Conservation (phyloP, 2,888 invertebrate species). For the Dasypolia templi region DNA sequence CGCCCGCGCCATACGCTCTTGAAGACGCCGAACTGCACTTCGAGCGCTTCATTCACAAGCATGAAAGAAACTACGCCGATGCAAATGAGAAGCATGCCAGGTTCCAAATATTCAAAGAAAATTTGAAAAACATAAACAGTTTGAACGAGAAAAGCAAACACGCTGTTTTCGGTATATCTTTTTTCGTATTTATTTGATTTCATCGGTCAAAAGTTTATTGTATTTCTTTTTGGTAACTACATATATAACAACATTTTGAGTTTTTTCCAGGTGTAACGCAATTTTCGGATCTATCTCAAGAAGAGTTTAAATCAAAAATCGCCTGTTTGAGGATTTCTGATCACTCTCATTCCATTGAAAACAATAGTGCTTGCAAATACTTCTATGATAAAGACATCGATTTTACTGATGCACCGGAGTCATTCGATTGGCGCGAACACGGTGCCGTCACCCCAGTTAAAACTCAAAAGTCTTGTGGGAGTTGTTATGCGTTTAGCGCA, state of each 20-base stretch:
- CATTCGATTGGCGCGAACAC: slow-evolving; percentile 93
- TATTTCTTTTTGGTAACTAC: not conserved
- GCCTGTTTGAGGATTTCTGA: not conserved
- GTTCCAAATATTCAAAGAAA: slow-evolving; percentile 50
- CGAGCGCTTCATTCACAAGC: slow-evolving; percentile 41
- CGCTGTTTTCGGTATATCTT: slow-evolving; percentile 41
- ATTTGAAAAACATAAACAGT: slow-evolving; percentile 21
- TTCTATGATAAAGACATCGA: slow-evolving; percentile 26
- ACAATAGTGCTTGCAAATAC: not conserved
- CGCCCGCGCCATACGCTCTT: not conserved
- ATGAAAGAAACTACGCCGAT: slow-evolving; percentile 28
- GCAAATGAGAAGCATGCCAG: slow-evolving; percentile 46
- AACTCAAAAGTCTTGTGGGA: slow-evolving; percentile 94
- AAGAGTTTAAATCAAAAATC: slow-evolving; percentile 28
- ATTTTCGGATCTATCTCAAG: slow-evolving; percentile 32
- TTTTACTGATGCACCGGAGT: slow-evolving; percentile 53
- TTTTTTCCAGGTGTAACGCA: slow-evolving; percentile 46
- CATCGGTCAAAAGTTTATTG: too few species aligned
- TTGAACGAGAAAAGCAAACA: slow-evolving; percentile 24
- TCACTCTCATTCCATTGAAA: fast-evolving
- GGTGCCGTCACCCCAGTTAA: slow-evolving; percentile 95
- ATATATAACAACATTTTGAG: not conserved
- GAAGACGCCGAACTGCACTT: slow-evolving; percentile 47
- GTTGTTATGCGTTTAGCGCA: slow-evolving; percentile 93
- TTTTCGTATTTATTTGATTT: not conserved